Conservation (phyloP, 23 tunicate genomes). For the Ascidia mentula region DNA sequence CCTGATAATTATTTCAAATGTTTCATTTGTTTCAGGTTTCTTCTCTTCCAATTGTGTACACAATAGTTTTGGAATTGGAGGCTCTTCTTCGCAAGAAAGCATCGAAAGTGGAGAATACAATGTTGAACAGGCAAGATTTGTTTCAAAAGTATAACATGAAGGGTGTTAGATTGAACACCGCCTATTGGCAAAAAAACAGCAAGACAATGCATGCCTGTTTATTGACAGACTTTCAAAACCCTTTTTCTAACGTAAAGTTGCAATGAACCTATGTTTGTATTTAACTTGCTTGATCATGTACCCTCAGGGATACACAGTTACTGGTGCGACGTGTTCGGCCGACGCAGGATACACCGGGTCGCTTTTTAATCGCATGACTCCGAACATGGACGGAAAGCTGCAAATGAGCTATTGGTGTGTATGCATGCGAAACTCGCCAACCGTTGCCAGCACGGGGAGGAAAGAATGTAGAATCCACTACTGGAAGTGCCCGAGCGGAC, state of each 20-base stretch:
- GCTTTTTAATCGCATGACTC: background rate
- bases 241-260: background rate
- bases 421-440: background rate
- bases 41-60: slow-evolving; percentile 30
- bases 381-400: background rate
- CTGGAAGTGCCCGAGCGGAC: slow-evolving; percentile 89
- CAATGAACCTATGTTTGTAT: no score
- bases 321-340: slow-evolving; percentile 74
- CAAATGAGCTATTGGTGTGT: background rate
- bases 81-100: slow-evolving; percentile 14
- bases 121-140: slow-evolving; percentile 29
- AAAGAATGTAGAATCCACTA: slow-evolving; percentile 82
- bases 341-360: background rate
- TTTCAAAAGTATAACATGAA: background rate
- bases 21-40: background rate
- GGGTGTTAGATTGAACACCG: no score
- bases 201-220: background rate
- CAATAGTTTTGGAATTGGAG: slow-evolving; percentile 27
- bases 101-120: slow-evolving; percentile 38
- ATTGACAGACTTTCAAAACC: background rate
- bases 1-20: no score
- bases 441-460: slow-evolving; percentile 35
- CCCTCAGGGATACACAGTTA: slow-evolving; percentile 61
- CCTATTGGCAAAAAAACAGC: background rate
- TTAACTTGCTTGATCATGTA: no score